Evolutionary conservation across 1,140 invertebrate species (phyloP).

Genomic region (Zaprionus gabonicus): DNA sequence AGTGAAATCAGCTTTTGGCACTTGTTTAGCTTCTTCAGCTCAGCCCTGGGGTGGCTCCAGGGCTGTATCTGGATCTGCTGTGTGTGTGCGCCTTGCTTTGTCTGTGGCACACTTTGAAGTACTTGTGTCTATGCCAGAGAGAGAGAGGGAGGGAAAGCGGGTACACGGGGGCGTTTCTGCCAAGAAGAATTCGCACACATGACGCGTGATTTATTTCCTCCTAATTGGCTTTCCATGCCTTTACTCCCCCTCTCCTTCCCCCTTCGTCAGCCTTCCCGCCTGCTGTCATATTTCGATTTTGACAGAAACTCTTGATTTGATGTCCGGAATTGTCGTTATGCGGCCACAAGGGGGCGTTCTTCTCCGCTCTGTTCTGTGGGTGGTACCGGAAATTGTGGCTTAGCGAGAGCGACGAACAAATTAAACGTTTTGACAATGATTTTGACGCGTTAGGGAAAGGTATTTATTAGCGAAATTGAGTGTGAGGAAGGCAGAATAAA

Average conservation of each 20-base stretch:
- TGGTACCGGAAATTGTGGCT: constrained; percentile 78
- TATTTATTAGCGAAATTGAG: constrained; percentile 71
- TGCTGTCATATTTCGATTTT: constrained; percentile 73
- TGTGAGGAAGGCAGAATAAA: constrained; percentile 45
- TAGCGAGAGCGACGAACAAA: constrained; percentile 50
- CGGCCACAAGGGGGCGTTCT: constrained; percentile 41
- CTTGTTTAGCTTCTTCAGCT: constrained; percentile 72
- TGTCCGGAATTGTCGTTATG: constrained; percentile 32
- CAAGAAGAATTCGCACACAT: constrained; percentile 63
- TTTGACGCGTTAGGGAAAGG: constrained; percentile 41
- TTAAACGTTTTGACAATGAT: constrained; percentile 60
- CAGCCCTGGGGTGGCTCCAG: constrained; percentile 11
- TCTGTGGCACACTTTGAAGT: constrained; percentile 57
- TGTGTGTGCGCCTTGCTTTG: constrained; percentile 44
- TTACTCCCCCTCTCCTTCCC: constrained; percentile 26
- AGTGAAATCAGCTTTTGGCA: constrained; percentile 84
- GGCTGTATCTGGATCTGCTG: constrained; percentile 18
- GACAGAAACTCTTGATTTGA: constrained; percentile 77
- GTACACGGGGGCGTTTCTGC: constrained; percentile 15
- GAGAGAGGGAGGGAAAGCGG: background rate
- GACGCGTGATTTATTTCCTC: constrained; percentile 73
- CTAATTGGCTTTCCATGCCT: constrained; percentile 80
- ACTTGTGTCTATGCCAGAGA: constrained; percentile 15
- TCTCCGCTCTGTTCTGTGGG: constrained; percentile 34
- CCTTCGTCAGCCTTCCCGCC: constrained; percentile 20